Evolutionary conservation across 2,888 invertebrate species (phyloP).

Genomic region (Hirtodrosophila alboralis): DNA sequence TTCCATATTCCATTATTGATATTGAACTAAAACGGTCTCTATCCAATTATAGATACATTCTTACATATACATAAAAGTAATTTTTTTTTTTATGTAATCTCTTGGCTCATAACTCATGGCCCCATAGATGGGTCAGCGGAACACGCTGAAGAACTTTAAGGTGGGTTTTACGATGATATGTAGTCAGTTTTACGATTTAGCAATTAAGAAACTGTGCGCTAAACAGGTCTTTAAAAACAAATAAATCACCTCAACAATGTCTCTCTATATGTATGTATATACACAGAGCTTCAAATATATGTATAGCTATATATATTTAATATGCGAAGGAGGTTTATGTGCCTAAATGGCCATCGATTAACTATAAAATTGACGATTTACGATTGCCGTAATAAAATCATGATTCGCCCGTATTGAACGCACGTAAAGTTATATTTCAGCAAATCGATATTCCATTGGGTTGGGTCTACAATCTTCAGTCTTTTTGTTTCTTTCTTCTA

Average conservation of each 20-base stretch:
- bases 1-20: slow-evolving; percentile 49
- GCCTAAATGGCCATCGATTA: slow-evolving; percentile 64
- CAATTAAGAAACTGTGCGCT: slow-evolving; percentile 61
- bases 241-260: slow-evolving; percentile 67
- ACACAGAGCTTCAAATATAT: too few species aligned
- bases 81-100: slow-evolving; percentile 26
- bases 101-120: slow-evolving; percentile 16
- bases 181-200: slow-evolving; percentile 58
- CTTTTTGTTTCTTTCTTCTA: not conserved
- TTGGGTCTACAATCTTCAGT: slow-evolving; percentile 4
- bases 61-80: too few species aligned
- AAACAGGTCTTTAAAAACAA: slow-evolving; percentile 75
- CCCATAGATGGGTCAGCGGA: not conserved
- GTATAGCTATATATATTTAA: slow-evolving; percentile 47
- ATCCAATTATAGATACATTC: slow-evolving; percentile 12
- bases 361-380: slow-evolving; percentile 67
- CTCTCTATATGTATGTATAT: slow-evolving; percentile 2
- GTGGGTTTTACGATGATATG: slow-evolving; percentile 31
- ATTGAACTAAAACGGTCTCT: slow-evolving; percentile 26
- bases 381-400: slow-evolving; percentile 60
- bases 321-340: slow-evolving; percentile 59
- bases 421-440: slow-evolving; percentile 16
- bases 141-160: slow-evolving; percentile 9
- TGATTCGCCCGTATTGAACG: slow-evolving; percentile 40
- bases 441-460: slow-evolving; percentile 17